These are phyloP conservation scores for Pelobates fuscus DNA, from an alignment of 2,113 vertebrate species.

Conservation along the genomic window DNA sequence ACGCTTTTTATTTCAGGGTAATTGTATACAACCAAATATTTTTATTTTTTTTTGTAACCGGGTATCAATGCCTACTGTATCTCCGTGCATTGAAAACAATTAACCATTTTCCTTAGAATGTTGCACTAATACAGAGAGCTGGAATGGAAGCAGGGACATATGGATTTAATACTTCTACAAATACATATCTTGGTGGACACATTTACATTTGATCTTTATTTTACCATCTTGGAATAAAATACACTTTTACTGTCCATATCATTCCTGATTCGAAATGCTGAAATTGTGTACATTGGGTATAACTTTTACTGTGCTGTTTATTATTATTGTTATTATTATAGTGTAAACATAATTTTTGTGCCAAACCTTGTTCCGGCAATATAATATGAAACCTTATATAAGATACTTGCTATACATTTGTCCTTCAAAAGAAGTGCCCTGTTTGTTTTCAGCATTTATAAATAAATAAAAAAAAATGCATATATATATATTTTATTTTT, in stretches of 20 bases:
- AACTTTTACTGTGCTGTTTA: slow-evolving; percentile 9
- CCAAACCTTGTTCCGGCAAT: slow-evolving; percentile 37
- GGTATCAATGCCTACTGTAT: not conserved
- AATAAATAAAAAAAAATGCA: too few relatives aligned
- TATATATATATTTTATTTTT: slow-evolving; percentile 37
- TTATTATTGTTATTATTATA: slow-evolving; percentile 19
- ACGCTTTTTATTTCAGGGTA: slow-evolving; percentile 22
- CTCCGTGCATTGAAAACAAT: not conserved
- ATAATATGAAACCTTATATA: slow-evolving; percentile 37
- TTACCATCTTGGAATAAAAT: not conserved
- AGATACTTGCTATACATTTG: slow-evolving; percentile 12
- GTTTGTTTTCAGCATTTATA: slow-evolving; percentile 27
- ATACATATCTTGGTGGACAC: not conserved
- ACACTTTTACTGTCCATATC: slow-evolving; percentile 21
- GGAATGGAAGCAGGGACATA: not conserved
- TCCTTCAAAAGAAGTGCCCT: not conserved
- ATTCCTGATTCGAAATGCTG: slow-evolving; percentile 26
- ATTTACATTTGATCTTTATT: slow-evolving; percentile 18
- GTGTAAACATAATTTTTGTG: slow-evolving; percentile 30
- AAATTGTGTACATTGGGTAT: slow-evolving; percentile 37
- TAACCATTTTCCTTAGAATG: not conserved
- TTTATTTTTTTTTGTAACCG: not conserved
- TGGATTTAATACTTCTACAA: not conserved
- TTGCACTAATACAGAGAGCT: not conserved
- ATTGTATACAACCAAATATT: slow-evolving; percentile 25